Conservation (phyloP, 2,797 vertebrate genomes). For the Serranus cabrilla region DNA sequence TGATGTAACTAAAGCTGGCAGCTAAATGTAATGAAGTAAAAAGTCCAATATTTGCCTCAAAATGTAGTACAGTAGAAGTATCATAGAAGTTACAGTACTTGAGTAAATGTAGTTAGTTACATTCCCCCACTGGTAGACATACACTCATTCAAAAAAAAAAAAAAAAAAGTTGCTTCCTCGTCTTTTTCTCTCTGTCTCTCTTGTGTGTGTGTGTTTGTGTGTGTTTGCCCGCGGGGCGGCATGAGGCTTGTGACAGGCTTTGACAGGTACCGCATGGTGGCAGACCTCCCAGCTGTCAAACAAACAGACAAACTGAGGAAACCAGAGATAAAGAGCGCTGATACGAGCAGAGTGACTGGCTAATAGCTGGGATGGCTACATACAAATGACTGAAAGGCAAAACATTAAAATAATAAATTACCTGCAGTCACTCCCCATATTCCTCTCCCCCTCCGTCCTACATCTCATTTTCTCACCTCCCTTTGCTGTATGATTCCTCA, state of each 20-base stretch:
- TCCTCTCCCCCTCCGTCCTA: constrained; percentile 7
- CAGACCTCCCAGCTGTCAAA: constrained; percentile 77
- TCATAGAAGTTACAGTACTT: too few species aligned
- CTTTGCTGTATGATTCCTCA: constrained; percentile 20
- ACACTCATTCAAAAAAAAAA: constrained; percentile 23
- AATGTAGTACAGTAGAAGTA: too few species aligned
- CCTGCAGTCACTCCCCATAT: constrained; percentile 27
- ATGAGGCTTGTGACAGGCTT: constrained; percentile 73
- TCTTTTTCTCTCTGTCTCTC: not conserved
- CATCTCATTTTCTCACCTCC: constrained; percentile 4
- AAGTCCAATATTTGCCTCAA: too few species aligned
- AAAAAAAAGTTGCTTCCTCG: not conserved
- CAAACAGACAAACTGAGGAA: constrained; percentile 67
- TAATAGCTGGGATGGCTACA: constrained; percentile 31
- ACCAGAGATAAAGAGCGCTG: constrained; percentile 52
- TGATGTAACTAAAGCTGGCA: too few species aligned
- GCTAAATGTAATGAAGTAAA: too few species aligned
- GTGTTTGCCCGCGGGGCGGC: constrained; percentile 36
- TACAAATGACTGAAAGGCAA: constrained; percentile 48
- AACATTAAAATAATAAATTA: constrained; percentile 63
- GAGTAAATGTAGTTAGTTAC: too few species aligned
- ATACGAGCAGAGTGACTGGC: constrained; percentile 47
- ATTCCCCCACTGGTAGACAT: not conserved
- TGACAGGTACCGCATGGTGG: constrained; percentile 71
- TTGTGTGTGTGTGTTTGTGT: constrained; percentile 31